Evolutionary conservation across 2,888 invertebrate genomes (phyloP).

Genomic region (Unio pictorum): DNA sequence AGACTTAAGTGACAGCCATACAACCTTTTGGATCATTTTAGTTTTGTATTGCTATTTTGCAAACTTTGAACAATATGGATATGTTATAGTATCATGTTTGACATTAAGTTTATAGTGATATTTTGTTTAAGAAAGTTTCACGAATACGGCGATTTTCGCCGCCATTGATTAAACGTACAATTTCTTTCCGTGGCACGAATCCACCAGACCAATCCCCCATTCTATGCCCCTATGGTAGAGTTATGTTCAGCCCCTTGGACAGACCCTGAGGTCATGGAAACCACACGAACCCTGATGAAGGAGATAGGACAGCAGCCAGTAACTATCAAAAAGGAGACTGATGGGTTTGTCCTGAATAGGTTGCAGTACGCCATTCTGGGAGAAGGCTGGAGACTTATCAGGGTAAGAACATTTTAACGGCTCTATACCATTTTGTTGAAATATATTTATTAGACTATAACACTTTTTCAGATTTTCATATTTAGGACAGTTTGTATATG

Average conservation of each 20-base stretch:
- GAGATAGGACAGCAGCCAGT: slow-evolving; percentile 95
- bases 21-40: too few species aligned
- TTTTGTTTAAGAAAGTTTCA: too few species aligned
- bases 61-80: too few species aligned
- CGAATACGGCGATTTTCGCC: too few species aligned
- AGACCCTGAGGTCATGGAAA: slow-evolving; percentile 81
- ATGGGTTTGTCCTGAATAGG: slow-evolving; percentile 93
- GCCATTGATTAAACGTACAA: background rate
- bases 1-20: too few species aligned
- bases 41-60: too few species aligned
- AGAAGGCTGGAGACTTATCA: slow-evolving; percentile 91
- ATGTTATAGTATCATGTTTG: too few species aligned
- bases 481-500: too few species aligned
- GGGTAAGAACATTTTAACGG: slow-evolving; percentile 37
- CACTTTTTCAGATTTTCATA: too few species aligned
- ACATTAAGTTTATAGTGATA: too few species aligned
- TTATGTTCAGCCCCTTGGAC: slow-evolving; percentile 97
- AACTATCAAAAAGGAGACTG: slow-evolving; percentile 86
- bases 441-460: too few species aligned
- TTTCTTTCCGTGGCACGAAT: background rate
- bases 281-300: slow-evolving; percentile 84
- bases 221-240: slow-evolving; percentile 95
- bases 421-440: background rate
- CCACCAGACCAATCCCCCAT: slow-evolving; percentile 89
- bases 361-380: slow-evolving; percentile 96